These are phyloP conservation scores for Eristalis arbustorum DNA, from an alignment of 2,888 invertebrate genomes.

Conservation along the genomic window DNA sequence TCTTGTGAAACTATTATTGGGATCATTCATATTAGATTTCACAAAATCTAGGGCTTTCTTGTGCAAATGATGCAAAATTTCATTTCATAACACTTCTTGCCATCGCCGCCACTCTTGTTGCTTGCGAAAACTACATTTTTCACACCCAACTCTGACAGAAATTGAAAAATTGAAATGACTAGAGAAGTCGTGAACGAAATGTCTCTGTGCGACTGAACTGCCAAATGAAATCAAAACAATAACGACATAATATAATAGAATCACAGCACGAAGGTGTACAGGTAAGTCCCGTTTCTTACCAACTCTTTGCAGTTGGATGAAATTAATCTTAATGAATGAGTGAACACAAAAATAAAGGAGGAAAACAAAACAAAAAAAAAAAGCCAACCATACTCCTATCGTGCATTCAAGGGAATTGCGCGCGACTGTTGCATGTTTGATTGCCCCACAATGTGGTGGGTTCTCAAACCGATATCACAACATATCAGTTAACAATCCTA, in stretches of 20 bases:
- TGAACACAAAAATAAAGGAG: conserved; percentile 13
- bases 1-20: background rate
- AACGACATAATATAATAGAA: conserved; percentile 62
- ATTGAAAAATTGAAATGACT: conserved; percentile 59
- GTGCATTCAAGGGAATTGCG: conserved; percentile 44
- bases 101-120: background rate
- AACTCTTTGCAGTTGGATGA: conserved; percentile 30
- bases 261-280: conserved; percentile 66
- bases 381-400: conserved; percentile 21
- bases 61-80: conserved; percentile 42
- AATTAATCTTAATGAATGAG: conserved; percentile 69
- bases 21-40: conserved; percentile 35
- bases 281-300: conserved; percentile 24
- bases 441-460: conserved; percentile 42
- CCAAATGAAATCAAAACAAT: conserved; percentile 69
- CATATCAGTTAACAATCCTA: conserved; percentile 61
- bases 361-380: conserved; percentile 14
- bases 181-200: conserved; percentile 65
- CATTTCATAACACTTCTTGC: conserved; percentile 46
- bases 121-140: conserved; percentile 64
- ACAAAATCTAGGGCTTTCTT: conserved; percentile 42
- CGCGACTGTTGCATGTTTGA: conserved; percentile 46
- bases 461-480: conserved; percentile 65
- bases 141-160: conserved; percentile 63
- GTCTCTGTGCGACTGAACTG: conserved; percentile 51